These are phyloP conservation scores for Dromiciops gliroides DNA, from an alignment of 2,113 vertebrate species.

Conservation along the genomic window DNA sequence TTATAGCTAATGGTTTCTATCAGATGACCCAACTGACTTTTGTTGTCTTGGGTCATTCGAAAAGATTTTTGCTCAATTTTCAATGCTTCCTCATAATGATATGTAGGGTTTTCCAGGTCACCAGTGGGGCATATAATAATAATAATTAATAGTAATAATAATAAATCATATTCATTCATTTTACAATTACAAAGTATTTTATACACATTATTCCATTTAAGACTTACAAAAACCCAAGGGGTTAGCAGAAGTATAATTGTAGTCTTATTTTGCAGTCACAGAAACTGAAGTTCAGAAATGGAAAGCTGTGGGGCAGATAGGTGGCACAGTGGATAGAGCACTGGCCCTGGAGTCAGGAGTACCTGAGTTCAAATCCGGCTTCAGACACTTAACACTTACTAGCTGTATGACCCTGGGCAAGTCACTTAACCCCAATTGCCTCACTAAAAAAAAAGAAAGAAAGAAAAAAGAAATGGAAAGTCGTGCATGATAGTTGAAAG, in stretches of 20 bases:
- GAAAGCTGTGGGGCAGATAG: too few relatives aligned
- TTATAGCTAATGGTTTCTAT: not conserved
- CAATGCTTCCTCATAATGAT: not conserved
- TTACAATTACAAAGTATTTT: not conserved
- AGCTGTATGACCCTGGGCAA: too few relatives aligned
- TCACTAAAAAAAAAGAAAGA: too few relatives aligned
- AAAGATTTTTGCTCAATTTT: not conserved
- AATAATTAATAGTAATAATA: not conserved
- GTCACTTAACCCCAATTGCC: too few relatives aligned
- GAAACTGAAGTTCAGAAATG: not conserved
- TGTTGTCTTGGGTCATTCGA: not conserved
- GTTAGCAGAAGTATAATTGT: not conserved
- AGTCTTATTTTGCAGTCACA: not conserved
- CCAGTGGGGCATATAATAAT: not conserved
- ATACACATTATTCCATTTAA: not conserved
- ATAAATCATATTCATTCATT: not conserved
- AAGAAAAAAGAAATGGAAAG: too few relatives aligned
- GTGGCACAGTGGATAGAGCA: too few relatives aligned
- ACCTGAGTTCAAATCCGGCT: too few relatives aligned
- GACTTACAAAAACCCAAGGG: not conserved
- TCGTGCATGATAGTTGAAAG: not conserved
- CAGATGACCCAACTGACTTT: not conserved
- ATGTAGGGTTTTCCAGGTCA: not conserved
- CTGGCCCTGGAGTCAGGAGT: too few relatives aligned
- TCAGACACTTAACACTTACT: too few relatives aligned